Evolutionary conservation across 2,113 vertebrate genomes (phyloP), one percentile per base, ranked within the genome.

Genomic region (Saimiri boliviensis): DNA sequence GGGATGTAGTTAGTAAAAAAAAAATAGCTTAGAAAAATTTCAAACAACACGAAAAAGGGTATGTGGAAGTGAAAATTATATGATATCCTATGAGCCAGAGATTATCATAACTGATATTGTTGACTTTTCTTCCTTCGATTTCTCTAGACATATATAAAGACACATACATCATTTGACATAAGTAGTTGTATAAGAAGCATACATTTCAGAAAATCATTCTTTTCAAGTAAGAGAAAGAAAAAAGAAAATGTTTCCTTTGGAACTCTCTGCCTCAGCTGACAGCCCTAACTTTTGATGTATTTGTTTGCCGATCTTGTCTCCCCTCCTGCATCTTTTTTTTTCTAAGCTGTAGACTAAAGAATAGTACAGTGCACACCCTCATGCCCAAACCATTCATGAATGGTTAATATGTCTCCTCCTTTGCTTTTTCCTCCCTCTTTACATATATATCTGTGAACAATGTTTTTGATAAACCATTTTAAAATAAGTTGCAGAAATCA

Each of bases 1-100:
- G 17, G 37, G 8, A 80, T 74, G 35, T 54, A 23, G 8, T 20
- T 87, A 32, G 35, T 56, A 21, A 45, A 58, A 76, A 74, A 1
- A 91, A 89, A 94, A 73, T 30, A 40, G 13, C n/a, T 88, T 90
- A 56, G 60, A 87, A 71, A 70, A 56, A 83, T 86, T 93, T 82
- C 49, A 90, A 83, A 49, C 35, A 71, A 25, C 68, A 60, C 23
- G 70, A 73, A 77, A 56, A 85, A 85, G 3, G 70, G 0, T 73
- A 82, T 60, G 52, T 86, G 73, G 71, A 68, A 76, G 45, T 70
- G 63, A 87, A 94, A 89, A 71, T 56, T 0, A 10, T 37, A 12
- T 95, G 25, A 25, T 9, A 49, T 66, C 40, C 14, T 86, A 8
- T 3, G 47, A 37, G 27, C 25, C 91, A 30, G 56, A 56, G 40